Conservation (phyloP, 2,888 invertebrate genomes). For the Platynereis dumerilii region DNA sequence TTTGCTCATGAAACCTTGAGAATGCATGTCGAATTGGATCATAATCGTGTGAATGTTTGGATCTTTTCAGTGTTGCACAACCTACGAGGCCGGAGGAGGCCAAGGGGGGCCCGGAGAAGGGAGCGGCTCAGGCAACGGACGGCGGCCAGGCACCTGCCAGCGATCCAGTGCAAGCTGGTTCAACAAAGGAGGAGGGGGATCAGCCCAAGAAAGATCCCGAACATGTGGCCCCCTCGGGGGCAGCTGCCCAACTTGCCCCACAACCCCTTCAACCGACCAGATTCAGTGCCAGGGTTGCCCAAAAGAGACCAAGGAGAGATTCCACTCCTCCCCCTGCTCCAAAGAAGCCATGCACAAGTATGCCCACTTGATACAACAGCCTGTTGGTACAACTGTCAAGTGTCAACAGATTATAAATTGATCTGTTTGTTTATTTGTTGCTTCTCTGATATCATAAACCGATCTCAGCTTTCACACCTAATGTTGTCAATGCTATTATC, state of each 20-base stretch:
- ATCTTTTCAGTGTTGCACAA: slow-evolving; percentile 6
- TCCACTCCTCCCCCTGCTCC: slow-evolving; percentile 21
- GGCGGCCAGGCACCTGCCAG: not conserved
- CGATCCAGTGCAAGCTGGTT: not conserved
- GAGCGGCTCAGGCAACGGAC: not conserved
- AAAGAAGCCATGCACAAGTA: no score
- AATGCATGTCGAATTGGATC: no score
- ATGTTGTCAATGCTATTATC: no score
- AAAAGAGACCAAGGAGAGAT: slow-evolving; percentile 25
- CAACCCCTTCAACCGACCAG: slow-evolving; percentile 14
- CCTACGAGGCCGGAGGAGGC: not conserved
- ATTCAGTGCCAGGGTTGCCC: slow-evolving; percentile 20
- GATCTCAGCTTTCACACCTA: no score
- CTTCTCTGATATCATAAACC: no score
- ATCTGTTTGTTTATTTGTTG: not conserved
- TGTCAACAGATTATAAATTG: not conserved
- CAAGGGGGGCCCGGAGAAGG: slow-evolving; percentile 8
- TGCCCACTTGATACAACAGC: no score
- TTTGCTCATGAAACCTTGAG: no score
- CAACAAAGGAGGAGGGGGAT: slow-evolving; percentile 2
- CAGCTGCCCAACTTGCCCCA: not conserved
- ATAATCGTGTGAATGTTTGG: no score
- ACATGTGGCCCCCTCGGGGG: no score
- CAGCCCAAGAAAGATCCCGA: slow-evolving; percentile 11
- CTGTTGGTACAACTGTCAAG: no score